Evolutionary conservation across 2,797 vertebrate species (phyloP).

Genomic region (Ptychobarbus kaznakovi): DNA sequence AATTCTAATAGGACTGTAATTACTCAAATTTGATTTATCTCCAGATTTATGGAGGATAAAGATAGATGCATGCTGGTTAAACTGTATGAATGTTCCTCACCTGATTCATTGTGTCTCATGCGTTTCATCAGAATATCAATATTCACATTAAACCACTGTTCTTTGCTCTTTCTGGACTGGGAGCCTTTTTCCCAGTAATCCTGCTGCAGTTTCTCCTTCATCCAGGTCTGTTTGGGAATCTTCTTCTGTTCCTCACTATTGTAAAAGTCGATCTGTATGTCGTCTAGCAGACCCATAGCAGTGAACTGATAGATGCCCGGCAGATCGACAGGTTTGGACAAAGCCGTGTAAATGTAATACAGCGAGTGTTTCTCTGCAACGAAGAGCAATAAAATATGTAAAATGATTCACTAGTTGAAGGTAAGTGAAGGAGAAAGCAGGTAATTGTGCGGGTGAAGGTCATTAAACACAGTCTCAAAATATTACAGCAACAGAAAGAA

Average conservation of each 20-base stretch:
- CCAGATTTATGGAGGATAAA: no score
- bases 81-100: slow-evolving; percentile 43
- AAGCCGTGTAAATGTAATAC: slow-evolving; percentile 71
- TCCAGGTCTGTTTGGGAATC: slow-evolving; percentile 71
- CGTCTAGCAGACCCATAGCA: slow-evolving; percentile 74
- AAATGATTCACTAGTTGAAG: no score
- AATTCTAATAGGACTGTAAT: no score
- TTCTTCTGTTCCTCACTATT: slow-evolving; percentile 57
- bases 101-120: slow-evolving; percentile 62
- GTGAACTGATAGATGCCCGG: slow-evolving; percentile 73
- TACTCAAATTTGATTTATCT: no score
- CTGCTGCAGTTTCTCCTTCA: slow-evolving; percentile 50
- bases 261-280: slow-evolving; percentile 73
- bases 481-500: no score
- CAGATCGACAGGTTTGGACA: not conserved
- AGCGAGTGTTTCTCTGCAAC: slow-evolving; percentile 62
- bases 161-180: slow-evolving; percentile 58
- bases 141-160: slow-evolving; percentile 73
- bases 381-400: not conserved
- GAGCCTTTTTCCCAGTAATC: slow-evolving; percentile 63
- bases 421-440: no score
- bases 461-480: no score
- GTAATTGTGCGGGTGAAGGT: no score
- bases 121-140: slow-evolving; percentile 69
- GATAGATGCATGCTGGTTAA: no score